Conservation (phyloP, 2,113 vertebrate genomes). For the Dromiciops gliroides region DNA sequence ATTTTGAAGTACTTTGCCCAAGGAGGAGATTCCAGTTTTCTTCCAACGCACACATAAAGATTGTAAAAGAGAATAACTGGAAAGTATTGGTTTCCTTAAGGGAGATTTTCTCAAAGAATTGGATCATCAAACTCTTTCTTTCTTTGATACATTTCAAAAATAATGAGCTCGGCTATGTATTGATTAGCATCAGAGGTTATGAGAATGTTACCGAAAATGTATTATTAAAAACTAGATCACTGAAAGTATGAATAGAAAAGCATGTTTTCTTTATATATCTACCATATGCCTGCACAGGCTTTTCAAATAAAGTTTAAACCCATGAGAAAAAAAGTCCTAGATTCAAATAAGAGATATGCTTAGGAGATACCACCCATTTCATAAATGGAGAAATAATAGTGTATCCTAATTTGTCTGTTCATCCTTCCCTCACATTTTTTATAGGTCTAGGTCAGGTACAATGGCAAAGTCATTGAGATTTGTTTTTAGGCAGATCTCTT, state of each 20-base stretch:
- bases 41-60: background rate
- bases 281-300: background rate
- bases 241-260: background rate
- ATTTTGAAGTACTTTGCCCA: background rate
- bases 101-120: conserved; percentile 23
- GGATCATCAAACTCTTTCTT: background rate
- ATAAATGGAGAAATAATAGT: background rate
- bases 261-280: background rate
- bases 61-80: background rate
- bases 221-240: background rate
- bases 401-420: background rate
- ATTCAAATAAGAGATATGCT: background rate
- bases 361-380: background rate
- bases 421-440: background rate
- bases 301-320: background rate
- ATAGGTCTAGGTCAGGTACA: background rate
- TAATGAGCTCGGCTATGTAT: background rate
- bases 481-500: background rate
- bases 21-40: background rate
- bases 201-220: background rate
- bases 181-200: background rate
- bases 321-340: background rate
- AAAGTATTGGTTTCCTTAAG: conserved; percentile 39
- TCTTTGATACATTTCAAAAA: background rate
- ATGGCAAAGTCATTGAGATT: background rate